These are phyloP conservation scores for Drosophila lacicola DNA, from an alignment of 2,888 invertebrate species.

Conservation along the genomic window DNA sequence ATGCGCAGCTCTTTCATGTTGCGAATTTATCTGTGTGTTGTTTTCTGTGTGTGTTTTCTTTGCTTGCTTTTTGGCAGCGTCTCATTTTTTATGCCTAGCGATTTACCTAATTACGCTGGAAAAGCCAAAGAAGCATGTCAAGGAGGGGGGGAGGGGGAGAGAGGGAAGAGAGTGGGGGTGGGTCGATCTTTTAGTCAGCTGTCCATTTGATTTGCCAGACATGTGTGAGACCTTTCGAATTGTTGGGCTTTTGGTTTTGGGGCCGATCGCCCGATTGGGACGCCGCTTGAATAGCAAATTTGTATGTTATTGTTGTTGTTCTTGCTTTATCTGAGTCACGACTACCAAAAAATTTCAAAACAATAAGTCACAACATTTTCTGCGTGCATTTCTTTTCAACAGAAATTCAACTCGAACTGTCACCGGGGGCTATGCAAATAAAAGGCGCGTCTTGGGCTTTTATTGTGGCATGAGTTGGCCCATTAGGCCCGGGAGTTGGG, in stretches of 20 bases:
- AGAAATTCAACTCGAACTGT: constrained; percentile 66
- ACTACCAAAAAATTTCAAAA: constrained; percentile 26
- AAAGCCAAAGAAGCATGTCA: constrained; percentile 15
- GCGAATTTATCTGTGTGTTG: constrained; percentile 53
- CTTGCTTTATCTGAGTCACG: constrained; percentile 53
- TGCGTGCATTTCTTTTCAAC: constrained; percentile 63
- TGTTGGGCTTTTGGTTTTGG: constrained; percentile 33
- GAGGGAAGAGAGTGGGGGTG: constrained; percentile 10
- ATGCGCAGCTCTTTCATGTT: constrained; percentile 74
- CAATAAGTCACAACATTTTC: constrained; percentile 50
- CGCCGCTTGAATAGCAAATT: constrained; percentile 71
- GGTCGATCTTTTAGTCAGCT: constrained; percentile 48
- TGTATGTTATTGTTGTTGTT: constrained; percentile 10
- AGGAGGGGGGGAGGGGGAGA: background rate
- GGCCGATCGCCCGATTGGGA: constrained; percentile 57
- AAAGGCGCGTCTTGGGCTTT: constrained; percentile 66
- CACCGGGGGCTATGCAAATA: constrained; percentile 65
- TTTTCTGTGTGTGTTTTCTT: constrained; percentile 17
- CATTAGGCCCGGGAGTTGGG: constrained; percentile 8
- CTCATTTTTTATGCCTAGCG: constrained; percentile 61
- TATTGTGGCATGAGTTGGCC: constrained; percentile 19
- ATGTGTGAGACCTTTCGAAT: constrained; percentile 79
- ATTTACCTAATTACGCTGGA: constrained; percentile 73
- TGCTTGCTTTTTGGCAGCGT: constrained; percentile 37
- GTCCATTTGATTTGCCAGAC: constrained; percentile 80